Percentiles rank a stretch among this genome's conserved stretches.
phyloP scores from a whole-genome alignment of 2,888 invertebrate species.

The Nezara viridula region DNA sequence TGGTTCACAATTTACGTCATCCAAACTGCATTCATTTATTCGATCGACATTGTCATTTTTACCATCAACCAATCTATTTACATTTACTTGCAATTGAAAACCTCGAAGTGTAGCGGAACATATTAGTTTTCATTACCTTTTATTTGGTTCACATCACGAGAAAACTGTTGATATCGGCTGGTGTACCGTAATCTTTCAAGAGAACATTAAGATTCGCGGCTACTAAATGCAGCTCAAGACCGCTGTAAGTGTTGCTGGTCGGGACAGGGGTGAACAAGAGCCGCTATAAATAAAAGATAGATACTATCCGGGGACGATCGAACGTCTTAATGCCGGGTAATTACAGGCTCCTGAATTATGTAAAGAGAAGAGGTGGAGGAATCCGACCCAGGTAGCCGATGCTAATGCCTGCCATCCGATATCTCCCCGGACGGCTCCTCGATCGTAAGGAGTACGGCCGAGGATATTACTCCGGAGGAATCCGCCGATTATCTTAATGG shows the following conservation, averaged over 20 bases:
- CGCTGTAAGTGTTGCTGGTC: background rate
- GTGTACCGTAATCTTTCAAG: background rate
- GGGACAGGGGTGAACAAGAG: background rate
- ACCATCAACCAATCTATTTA: too few species aligned
- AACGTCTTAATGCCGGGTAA: constrained; percentile 38
- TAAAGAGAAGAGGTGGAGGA: constrained; percentile 34
- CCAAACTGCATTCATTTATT: too few species aligned
- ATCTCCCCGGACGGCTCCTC: background rate
- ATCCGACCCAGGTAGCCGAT: constrained; percentile 30
- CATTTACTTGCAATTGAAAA: too few species aligned
- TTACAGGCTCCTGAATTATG: constrained; percentile 48
- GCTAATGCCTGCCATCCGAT: constrained; percentile 31
- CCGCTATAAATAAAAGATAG: constrained; percentile 20
- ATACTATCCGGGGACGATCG: background rate
- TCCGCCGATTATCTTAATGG: constrained; percentile 53
- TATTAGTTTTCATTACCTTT: too few species aligned
- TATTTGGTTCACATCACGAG: too few species aligned
- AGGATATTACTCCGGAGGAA: background rate
- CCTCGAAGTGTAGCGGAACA: too few species aligned
- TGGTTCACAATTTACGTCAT: too few species aligned
- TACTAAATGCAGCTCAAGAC: background rate
- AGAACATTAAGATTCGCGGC: background rate
- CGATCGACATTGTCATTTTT: too few species aligned
- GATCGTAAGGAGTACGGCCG: background rate
- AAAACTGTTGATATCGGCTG: too few species aligned